phyloP scores from a whole-genome alignment of 92 coral and sea anemone genomes.

The Diadumene lineata region DNA sequence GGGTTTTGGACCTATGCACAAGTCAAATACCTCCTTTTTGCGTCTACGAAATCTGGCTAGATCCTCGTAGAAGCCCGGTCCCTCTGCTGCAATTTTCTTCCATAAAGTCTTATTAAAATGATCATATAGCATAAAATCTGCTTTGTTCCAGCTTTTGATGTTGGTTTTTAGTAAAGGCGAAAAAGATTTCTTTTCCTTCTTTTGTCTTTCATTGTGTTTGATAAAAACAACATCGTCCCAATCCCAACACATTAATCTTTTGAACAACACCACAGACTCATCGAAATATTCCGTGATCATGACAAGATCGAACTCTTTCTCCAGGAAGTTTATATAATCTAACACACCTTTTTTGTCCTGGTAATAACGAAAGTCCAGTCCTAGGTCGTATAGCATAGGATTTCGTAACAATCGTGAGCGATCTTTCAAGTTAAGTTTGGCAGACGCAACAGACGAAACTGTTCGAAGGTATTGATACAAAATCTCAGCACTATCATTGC shows the following conservation, averaged over 20 bases:
- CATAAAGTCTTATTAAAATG: conserved; percentile 58
- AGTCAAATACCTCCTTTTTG: conserved; percentile 35
- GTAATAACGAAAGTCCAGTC: not conserved
- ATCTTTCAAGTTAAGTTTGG: not conserved
- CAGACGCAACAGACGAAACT: not conserved
- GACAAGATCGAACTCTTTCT: not conserved
- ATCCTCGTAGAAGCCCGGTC: conserved; percentile 55
- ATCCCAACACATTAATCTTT: conserved; percentile 29
- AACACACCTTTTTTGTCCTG: not conserved
- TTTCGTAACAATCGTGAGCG: not conserved
- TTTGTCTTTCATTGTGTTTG: conserved; percentile 57
- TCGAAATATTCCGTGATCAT: conserved; percentile 75
- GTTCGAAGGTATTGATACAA: conserved; percentile 27
- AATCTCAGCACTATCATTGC: not conserved
- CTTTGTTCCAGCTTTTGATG: conserved; percentile 10
- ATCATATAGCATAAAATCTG: conserved; percentile 59
- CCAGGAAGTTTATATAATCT: not conserved
- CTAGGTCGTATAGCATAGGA: not conserved
- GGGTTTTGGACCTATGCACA: conserved; percentile 38
- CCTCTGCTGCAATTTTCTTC: conserved; percentile 50
- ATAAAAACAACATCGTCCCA: not conserved
- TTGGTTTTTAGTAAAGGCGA: conserved; percentile 1
- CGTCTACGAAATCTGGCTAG: conserved; percentile 48
- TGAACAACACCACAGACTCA: conserved; percentile 66
- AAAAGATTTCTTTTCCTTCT: conserved; percentile 24